phyloP scores from a whole-genome alignment of 2,797 vertebrate genomes.

The Hippocampus kuda region DNA sequence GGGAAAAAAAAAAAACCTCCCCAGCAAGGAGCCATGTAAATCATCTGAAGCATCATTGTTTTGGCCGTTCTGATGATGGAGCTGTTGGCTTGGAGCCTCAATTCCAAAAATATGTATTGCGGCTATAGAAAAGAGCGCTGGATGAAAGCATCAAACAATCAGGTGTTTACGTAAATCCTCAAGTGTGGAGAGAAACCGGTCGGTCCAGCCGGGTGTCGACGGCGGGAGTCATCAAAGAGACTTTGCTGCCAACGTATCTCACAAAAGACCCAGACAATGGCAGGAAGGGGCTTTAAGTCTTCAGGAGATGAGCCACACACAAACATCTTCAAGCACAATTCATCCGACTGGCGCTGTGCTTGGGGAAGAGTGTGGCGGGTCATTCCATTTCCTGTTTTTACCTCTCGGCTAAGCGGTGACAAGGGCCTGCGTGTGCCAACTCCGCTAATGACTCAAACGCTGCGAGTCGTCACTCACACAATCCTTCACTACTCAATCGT shows the following conservation, averaged over 20 bases:
- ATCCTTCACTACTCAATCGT: slow-evolving; percentile 47
- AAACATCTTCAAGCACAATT: slow-evolving; percentile 58
- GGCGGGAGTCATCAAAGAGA: slow-evolving; percentile 51
- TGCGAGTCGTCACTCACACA: slow-evolving; percentile 19
- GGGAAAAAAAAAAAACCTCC: neutral
- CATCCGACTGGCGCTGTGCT: slow-evolving; percentile 50
- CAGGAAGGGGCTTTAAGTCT: slow-evolving; percentile 57
- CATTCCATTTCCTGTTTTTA: slow-evolving; percentile 64
- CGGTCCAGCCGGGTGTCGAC: slow-evolving; percentile 38
- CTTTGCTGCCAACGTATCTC: slow-evolving; percentile 35
- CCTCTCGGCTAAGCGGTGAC: slow-evolving; percentile 20
- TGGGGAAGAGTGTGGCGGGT: slow-evolving; percentile 13
- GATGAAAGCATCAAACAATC: slow-evolving; percentile 20
- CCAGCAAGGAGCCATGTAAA: neutral
- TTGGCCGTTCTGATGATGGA: neutral
- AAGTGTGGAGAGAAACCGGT: slow-evolving; percentile 30
- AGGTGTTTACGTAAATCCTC: slow-evolving; percentile 25
- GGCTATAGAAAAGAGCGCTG: slow-evolving; percentile 7
- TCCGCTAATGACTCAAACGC: slow-evolving; percentile 43
- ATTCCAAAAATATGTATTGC: slow-evolving; percentile 5
- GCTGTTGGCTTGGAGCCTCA: neutral
- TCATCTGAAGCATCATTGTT: neutral
- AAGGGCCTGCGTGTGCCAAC: slow-evolving; percentile 46
- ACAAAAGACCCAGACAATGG: slow-evolving; percentile 57
- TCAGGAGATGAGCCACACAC: slow-evolving; percentile 63